Evolutionary conservation across 2,113 vertebrate species (phyloP), one percentile per base, ranked within the genome.

Genomic region (Cinclus cinclus): DNA sequence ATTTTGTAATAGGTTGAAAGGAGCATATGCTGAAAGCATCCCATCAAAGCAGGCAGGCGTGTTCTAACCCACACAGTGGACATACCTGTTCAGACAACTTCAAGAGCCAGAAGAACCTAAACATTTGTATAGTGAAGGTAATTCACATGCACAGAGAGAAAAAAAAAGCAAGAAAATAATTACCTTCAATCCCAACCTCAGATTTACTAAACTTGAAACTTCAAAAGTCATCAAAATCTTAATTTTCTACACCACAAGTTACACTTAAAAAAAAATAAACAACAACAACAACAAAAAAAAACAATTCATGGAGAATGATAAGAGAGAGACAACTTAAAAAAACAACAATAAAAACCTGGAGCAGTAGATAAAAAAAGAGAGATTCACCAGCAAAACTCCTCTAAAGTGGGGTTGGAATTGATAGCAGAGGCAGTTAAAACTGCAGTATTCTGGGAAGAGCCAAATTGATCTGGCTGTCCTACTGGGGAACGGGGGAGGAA

Each of bases 41-140:
- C 2, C n/a, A 79, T 37, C 23, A 68, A 79, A 50, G n/a, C 16
- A 47, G 35, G 15, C 49, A 10, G 73, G 53, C 33, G 25, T 70
- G 31, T 27, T 46, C 42, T 11, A 68, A 52, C n/a, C 41, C 80
- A 47, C 3, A 0, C 39, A 41, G 17, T 2, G 1, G 50, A 30
- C 0, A 0, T 25, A 52, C 1, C 0, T 5, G 20, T 50, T 67
- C 83, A 69, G 78, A 50, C 42, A 83, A 50, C 17, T 9, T 18
- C 42, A 74, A 39, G 47, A 81, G 41, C 33, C 10, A 49, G 11
- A 69, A 63, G 37, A 19, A 78, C 56, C 3, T 8, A 55, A 78
- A 55, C 7, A 56, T 6, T 52, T 56, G 19, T 8, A 10, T 7
- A 14, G 2, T 67, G 31, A 71, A 62, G 28, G 31, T 39, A 64